Evolutionary conservation across 2,113 vertebrate species (phyloP).

Genomic region (Zosterops pallidus): DNA sequence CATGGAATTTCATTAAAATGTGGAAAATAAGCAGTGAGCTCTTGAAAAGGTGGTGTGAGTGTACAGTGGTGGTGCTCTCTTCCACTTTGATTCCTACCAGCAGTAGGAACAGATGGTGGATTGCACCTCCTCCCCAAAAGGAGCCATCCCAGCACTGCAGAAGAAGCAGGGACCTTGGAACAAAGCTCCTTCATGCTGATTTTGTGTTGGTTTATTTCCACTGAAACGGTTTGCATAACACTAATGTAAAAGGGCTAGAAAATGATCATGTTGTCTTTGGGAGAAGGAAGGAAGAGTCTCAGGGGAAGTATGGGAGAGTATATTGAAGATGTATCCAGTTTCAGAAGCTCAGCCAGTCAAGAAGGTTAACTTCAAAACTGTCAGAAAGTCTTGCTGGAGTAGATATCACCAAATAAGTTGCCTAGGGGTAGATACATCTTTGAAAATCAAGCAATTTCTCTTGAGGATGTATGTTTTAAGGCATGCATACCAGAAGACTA

Average conservation of each 20-base stretch:
- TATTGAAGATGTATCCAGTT: background rate
- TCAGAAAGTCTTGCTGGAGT: background rate
- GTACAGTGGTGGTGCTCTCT: background rate
- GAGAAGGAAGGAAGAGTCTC: background rate
- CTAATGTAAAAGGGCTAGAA: background rate
- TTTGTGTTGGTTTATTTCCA: conserved; percentile 27
- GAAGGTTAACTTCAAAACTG: background rate
- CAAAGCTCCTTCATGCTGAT: background rate
- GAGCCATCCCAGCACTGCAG: background rate
- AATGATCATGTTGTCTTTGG: background rate
- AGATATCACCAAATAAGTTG: background rate
- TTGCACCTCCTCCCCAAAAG: background rate
- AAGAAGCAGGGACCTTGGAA: conserved; percentile 27
- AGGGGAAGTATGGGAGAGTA: background rate
- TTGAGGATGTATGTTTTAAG: background rate
- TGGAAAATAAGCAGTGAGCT: background rate
- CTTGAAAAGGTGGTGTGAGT: background rate
- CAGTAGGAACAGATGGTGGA: conserved; percentile 40
- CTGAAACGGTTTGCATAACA: conserved; percentile 15
- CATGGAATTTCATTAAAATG: conserved; percentile 19
- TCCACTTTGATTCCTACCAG: background rate
- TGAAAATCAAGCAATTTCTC: background rate
- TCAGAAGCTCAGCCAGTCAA: background rate
- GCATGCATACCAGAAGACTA: background rate
- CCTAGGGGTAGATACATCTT: background rate